phyloP scores from a whole-genome alignment of 2,888 invertebrate genomes.

The Lomographa bimaculata region DNA sequence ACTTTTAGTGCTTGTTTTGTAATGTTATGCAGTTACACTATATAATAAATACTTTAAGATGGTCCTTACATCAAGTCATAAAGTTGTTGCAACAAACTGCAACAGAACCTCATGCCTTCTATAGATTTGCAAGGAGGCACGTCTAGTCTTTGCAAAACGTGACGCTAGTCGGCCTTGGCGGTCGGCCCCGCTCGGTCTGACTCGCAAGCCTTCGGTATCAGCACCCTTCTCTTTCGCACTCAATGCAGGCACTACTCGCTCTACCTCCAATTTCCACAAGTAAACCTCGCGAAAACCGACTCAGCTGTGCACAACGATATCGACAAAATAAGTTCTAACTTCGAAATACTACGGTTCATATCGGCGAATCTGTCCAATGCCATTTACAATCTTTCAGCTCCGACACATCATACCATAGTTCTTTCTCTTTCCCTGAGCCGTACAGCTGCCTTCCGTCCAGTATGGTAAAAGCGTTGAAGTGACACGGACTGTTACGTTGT shows the following conservation, averaged over 20 bases:
- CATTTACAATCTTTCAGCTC: constrained; percentile 50
- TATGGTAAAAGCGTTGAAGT: constrained; percentile 69
- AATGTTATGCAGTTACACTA: no score
- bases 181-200: constrained; percentile 63
- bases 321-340: constrained; percentile 53
- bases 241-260: constrained; percentile 61
- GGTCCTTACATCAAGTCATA: no score
- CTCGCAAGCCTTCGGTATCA: constrained; percentile 55
- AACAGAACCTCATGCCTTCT: constrained; percentile 31
- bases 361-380: constrained; percentile 33
- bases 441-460: constrained; percentile 73
- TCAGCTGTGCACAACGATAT: constrained; percentile 55
- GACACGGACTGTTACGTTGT: constrained; percentile 60
- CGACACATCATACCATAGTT: constrained; percentile 62
- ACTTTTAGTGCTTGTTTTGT: no score
- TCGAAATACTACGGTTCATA: constrained; percentile 40
- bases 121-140: constrained; percentile 53
- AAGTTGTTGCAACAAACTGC: constrained; percentile 61
- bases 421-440: constrained; percentile 75
- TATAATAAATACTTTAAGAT: no score
- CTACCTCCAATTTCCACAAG: constrained; percentile 73
- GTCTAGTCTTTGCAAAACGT: constrained; percentile 76
- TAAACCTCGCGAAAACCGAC: constrained; percentile 72
- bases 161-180: constrained; percentile 78
- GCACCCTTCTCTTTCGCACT: constrained; percentile 62